These are phyloP conservation scores for Crotalus viridis DNA, from an alignment of 2,113 vertebrate genomes.

Conservation along the genomic window DNA sequence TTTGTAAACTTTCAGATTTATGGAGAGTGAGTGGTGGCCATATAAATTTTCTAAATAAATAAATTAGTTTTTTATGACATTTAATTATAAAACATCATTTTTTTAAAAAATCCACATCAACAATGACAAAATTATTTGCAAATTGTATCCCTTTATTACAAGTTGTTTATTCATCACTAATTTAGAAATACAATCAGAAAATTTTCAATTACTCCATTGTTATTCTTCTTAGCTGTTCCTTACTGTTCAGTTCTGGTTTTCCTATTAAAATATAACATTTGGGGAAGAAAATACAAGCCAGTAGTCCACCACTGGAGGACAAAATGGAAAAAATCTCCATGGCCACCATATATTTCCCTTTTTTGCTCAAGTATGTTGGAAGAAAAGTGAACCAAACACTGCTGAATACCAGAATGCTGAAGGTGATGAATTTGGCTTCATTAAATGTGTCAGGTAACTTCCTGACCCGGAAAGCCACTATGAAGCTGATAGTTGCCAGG, in stretches of 20 bases:
- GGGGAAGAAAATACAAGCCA: not conserved
- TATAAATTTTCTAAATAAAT: too few relatives aligned
- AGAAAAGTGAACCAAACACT: slow-evolving; percentile 34
- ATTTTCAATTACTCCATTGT: not conserved
- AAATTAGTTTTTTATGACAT: too few relatives aligned
- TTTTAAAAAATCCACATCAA: not conserved
- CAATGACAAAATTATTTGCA: not conserved
- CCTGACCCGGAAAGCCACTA: not conserved
- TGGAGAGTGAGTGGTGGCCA: too few relatives aligned
- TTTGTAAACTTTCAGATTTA: too few relatives aligned
- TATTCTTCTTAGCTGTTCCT: not conserved
- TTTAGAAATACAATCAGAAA: not conserved
- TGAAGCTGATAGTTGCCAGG: slow-evolving; percentile 61
- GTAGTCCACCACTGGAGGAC: not conserved
- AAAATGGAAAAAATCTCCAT: not conserved
- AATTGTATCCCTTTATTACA: not conserved
- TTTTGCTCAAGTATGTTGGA: slow-evolving; percentile 58
- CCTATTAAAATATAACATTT: not conserved
- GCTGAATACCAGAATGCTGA: slow-evolving; percentile 5
- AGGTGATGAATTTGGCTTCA: not conserved
- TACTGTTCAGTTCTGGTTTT: not conserved
- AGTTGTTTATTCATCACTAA: not conserved
- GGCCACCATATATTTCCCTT: not conserved
- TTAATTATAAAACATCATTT: too few relatives aligned
- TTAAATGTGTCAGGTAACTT: not conserved